A percentile compares a stretch with the other conserved stretches of the same genome.
Conservation (phyloP, 2,888 invertebrate genomes). For the Eilema caniola region DNA sequence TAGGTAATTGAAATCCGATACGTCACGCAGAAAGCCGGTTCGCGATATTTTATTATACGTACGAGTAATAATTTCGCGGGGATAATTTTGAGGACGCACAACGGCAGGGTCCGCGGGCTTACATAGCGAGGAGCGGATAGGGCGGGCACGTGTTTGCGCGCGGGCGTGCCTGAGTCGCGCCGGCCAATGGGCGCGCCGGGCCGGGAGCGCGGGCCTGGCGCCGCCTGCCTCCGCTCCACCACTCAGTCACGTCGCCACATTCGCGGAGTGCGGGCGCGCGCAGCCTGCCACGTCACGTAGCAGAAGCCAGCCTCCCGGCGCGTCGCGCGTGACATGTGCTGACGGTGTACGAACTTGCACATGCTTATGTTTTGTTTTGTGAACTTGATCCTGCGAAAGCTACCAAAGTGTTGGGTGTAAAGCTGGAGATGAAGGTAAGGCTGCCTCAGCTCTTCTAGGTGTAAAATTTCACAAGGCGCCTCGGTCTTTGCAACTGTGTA, state of each 20-base stretch:
- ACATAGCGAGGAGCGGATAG: conserved; percentile 51
- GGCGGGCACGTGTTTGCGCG: conserved; percentile 36
- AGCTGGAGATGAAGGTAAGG: conserved; percentile 80
- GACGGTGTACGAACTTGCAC: conserved; percentile 47
- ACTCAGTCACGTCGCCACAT: conserved; percentile 65
- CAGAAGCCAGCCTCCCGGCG: conserved; percentile 25
- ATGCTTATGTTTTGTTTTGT: conserved; percentile 67
- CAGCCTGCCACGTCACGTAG: conserved; percentile 23
- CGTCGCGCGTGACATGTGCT: conserved; percentile 52
- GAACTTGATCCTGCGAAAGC: conserved; percentile 53
- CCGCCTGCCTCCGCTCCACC: conserved; percentile 58
- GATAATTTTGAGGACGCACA: conserved; percentile 52
- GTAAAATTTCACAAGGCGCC: background rate
- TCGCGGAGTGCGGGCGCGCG: conserved; percentile 65
- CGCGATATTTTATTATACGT: conserved; percentile 51
- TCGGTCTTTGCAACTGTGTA: conserved; percentile 3
- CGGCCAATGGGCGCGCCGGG: conserved; percentile 58
- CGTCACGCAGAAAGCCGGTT: conserved; percentile 60
- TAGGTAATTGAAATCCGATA: conserved; percentile 61
- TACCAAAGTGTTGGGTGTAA: conserved; percentile 76
- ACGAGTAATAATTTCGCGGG: conserved; percentile 60
- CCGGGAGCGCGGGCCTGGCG: conserved; percentile 43
- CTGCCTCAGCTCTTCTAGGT: background rate
- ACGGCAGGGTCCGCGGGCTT: conserved; percentile 50
- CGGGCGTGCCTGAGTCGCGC: conserved; percentile 48